These are phyloP conservation scores for Lampris incognitus DNA, from an alignment of 2,113 vertebrate species.

Conservation along the genomic window DNA sequence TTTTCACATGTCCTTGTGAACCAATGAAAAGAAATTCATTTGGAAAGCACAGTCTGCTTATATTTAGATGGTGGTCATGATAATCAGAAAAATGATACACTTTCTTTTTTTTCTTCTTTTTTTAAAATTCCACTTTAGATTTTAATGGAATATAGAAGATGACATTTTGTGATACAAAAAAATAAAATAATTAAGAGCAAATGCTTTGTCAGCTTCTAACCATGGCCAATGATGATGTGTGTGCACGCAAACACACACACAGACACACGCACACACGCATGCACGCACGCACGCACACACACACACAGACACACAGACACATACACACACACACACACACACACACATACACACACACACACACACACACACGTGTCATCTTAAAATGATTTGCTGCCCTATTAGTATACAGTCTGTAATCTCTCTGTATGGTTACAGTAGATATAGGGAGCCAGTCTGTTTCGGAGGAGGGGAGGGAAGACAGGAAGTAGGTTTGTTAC, in stretches of 20 bases:
- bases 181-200: slow-evolving; percentile 29
- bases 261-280: slow-evolving; percentile 1
- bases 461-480: slow-evolving; percentile 70
- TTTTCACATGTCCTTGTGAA: too few relatives aligned
- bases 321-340: neutral
- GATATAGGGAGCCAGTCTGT: slow-evolving; percentile 65
- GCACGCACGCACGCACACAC: neutral
- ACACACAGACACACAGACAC: neutral
- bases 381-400: slow-evolving; percentile 73
- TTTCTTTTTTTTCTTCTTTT: too few relatives aligned
- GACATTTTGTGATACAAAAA: slow-evolving; percentile 43
- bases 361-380: slow-evolving; percentile 41
- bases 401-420: slow-evolving; percentile 56
- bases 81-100: neutral
- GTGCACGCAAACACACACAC: neutral
- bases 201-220: slow-evolving; percentile 54
- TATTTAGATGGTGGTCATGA: slow-evolving; percentile 33
- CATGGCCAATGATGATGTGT: neutral
- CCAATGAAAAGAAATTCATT: neutral
- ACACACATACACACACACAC: slow-evolving; percentile 12
- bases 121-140: slow-evolving; percentile 30
- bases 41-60: slow-evolving; percentile 36
- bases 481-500: slow-evolving; percentile 81
- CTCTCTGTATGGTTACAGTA: slow-evolving; percentile 62
- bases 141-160: slow-evolving; percentile 46